Evolutionary conservation across 2,888 invertebrate species (phyloP).

Genomic region (Pterobdella sp.): DNA sequence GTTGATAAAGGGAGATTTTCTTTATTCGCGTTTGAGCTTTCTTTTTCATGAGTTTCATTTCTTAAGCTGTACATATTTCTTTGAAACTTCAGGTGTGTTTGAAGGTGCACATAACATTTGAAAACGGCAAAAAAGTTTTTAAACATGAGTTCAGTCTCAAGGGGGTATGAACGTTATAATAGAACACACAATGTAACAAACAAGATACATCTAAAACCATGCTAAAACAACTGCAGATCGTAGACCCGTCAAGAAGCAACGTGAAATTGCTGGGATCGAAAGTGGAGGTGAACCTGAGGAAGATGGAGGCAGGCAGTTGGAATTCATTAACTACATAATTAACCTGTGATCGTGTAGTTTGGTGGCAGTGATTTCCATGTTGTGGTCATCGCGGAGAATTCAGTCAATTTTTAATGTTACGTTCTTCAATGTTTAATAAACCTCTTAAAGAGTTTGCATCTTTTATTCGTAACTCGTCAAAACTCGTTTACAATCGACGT

Average conservation of each 20-base stretch:
- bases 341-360: no score
- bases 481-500: no score
- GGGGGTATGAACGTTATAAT: slow-evolving; percentile 27
- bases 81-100: background rate
- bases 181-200: background rate
- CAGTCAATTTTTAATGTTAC: no score
- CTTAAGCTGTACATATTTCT: slow-evolving; percentile 52
- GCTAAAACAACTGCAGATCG: slow-evolving; percentile 57
- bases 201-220: background rate
- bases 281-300: slow-evolving; percentile 81
- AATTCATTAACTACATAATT: slow-evolving; percentile 55
- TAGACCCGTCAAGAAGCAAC: slow-evolving; percentile 64
- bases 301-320: slow-evolving; percentile 78
- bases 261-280: slow-evolving; percentile 78
- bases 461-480: no score
- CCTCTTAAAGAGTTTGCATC: no score
- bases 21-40: no score
- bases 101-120: slow-evolving; percentile 63
- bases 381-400: no score
- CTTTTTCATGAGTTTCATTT: no score
- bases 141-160: slow-evolving; percentile 57
- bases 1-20: no score
- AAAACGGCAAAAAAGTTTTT: slow-evolving; percentile 59
- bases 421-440: no score
- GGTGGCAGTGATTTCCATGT: no score